Evolutionary conservation across 1,140 invertebrate genomes (phyloP).

Genomic region (Calephelis nemesis): DNA sequence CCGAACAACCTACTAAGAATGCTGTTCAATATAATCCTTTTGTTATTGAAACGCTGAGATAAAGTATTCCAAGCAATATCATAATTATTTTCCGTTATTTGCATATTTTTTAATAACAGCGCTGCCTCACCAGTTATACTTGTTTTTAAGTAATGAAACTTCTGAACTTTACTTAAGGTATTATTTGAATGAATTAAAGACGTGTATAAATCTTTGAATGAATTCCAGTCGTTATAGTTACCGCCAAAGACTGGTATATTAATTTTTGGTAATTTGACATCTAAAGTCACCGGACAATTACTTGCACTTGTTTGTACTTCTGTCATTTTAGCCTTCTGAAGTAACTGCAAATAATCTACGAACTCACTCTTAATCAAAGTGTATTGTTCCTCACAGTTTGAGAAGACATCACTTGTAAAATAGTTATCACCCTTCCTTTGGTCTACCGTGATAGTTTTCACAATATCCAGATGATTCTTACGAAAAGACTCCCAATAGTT

Average conservation of each 20-base stretch:
- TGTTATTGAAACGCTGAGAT: too few species aligned
- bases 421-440: neutral
- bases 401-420: neutral
- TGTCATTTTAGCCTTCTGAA: too few species aligned
- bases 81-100: neutral
- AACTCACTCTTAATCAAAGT: too few species aligned
- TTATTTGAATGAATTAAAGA: too few species aligned
- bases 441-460: neutral
- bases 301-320: neutral
- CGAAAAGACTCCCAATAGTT: neutral
- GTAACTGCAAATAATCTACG: too few species aligned
- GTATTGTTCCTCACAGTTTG: slow-evolving; percentile 1
- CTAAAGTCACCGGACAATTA: too few species aligned
- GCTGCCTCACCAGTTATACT: too few species aligned
- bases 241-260: neutral
- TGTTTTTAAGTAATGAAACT: neutral
- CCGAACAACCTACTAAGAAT: too few species aligned
- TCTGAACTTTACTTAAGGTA: neutral
- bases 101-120: neutral
- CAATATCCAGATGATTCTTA: neutral
- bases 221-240: neutral
- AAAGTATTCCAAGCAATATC: too few species aligned
- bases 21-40: too few species aligned
- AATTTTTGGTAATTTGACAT: neutral
- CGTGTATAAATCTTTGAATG: too few species aligned